A percentile compares a stretch with the other conserved stretches of the same genome.
Evolutionary conservation across 1,140 invertebrate species (phyloP).

Genomic region (Macrobrachium nipponense): DNA sequence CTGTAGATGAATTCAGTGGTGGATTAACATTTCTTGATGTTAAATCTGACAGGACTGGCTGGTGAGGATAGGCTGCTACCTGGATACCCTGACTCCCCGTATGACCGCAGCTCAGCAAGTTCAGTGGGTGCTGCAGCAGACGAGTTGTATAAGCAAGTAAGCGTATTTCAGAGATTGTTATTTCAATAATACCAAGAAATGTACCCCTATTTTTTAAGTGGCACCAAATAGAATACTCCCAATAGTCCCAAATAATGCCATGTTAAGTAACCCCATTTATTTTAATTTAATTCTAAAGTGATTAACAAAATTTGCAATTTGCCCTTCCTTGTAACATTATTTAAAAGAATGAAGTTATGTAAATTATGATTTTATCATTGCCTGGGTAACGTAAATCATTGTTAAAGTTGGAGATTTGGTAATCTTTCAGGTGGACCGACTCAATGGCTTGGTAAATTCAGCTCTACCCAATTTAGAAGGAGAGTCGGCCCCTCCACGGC

Average conservation of each 20-base stretch:
- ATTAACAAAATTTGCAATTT: too few relatives aligned
- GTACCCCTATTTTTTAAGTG: too few relatives aligned
- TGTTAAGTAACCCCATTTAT: too few relatives aligned
- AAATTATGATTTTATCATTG: too few relatives aligned
- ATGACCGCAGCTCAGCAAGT: not conserved
- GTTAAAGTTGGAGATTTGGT: not conserved
- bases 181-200: too few relatives aligned
- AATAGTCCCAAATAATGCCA: too few relatives aligned
- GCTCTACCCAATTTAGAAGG: not conserved
- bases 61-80: constrained; percentile 22
- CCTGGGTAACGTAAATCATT: too few relatives aligned
- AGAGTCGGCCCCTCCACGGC: not conserved
- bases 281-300: too few relatives aligned
- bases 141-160: constrained; percentile 11
- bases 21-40: not conserved
- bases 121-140: not conserved
- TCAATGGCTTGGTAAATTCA: constrained; percentile 38
- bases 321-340: too few relatives aligned
- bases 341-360: too few relatives aligned
- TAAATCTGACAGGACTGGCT: constrained; percentile 22
- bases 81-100: constrained; percentile 29
- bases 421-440: constrained; percentile 23
- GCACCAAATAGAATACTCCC: too few relatives aligned
- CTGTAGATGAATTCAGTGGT: not conserved
- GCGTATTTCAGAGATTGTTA: not conserved